Base-by-base conservation (phyloP, 2,113 vertebrate species). In the Myiagra hebetior region DNA sequence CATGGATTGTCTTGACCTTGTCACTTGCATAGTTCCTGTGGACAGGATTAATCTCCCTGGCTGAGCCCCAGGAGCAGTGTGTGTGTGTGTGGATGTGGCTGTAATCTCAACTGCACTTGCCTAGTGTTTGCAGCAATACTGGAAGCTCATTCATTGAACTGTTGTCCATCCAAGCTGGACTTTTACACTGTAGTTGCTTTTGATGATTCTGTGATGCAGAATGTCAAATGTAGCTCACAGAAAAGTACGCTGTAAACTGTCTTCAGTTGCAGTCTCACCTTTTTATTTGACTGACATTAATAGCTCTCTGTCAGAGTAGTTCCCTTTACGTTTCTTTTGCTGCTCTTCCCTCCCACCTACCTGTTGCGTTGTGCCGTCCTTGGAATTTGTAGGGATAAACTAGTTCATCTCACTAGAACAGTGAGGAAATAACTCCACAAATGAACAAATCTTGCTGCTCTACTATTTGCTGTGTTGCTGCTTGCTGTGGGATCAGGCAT, bases 381-480 rank as follows among this genome's bases (percentile, higher is more conserved):
- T 85, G 65, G 56, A 53, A 31, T 70, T 37, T 49, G 44, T 20
- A 4, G 35, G 73, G 41, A 14, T 49, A 24, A 44, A 39, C 35
- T 41, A 28, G 41, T 49, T 87, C 55, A 37, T 18, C 37, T 76
- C 8, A 8, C 27, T 14, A 3, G 19, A 76, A 24, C 24, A 35
- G 73, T 28, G 70, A 42, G 67, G 27, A 78, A 85, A 6, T 15
- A 31, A 23, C 64, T 60, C 30, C 15, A 11, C 49, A 19, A n/a
- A 22, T 17, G 2, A 64, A 10, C 10, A 31, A 8, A 11, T 24
- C 31, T 74, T 49, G 73, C 56, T 78, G 39, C 12, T 80, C 28
- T 42, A 0, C 55, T 35, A 0, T n/a, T 82, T 39, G 27, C 55
- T 33, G 23, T 52, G 35, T 15, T 52, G 28, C 9, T 72, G 2